Percentiles rank a stretch among this genome's conserved stretches.
These are phyloP conservation scores for Gnatocerus cornutus DNA, from an alignment of 2,888 invertebrate species.

Conservation along the genomic window DNA sequence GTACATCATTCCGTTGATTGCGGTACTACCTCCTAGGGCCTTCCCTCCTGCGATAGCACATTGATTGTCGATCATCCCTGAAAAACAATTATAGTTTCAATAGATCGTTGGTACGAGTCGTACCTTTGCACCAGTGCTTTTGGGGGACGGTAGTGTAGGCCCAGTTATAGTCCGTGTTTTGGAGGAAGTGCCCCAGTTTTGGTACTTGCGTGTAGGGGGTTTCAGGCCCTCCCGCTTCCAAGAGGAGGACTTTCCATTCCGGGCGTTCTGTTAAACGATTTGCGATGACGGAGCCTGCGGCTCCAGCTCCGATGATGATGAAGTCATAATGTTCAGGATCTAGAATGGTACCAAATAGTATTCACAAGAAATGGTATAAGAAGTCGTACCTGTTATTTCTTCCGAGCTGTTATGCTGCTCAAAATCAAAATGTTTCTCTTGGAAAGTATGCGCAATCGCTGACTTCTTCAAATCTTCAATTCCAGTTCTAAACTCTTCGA, in stretches of 20 bases:
- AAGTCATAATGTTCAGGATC: slow-evolving; percentile 67
- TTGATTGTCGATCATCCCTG: slow-evolving; percentile 56
- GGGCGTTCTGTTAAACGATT: slow-evolving; percentile 71
- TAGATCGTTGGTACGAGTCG: no score
- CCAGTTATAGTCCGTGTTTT: slow-evolving; percentile 74
- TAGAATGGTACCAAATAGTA: slow-evolving; percentile 35
- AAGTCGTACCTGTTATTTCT: slow-evolving; percentile 55
- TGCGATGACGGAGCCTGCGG: slow-evolving; percentile 72
- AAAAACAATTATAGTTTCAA: slow-evolving; percentile 10
- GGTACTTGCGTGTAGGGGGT: slow-evolving; percentile 71
- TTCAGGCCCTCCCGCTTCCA: slow-evolving; percentile 74
- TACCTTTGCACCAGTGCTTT: slow-evolving; percentile 71
- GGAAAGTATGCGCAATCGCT: slow-evolving; percentile 53
- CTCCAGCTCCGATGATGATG: slow-evolving; percentile 71
- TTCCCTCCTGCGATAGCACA: slow-evolving; percentile 73
- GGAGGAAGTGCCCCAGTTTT: slow-evolving; percentile 66
- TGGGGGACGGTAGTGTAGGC: slow-evolving; percentile 74
- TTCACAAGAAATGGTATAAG: neutral
- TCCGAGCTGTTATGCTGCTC: slow-evolving; percentile 58
- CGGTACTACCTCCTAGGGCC: slow-evolving; percentile 86
- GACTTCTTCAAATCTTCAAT: slow-evolving; percentile 60
- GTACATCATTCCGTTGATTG: slow-evolving; percentile 87
- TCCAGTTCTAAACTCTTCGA: slow-evolving; percentile 62
- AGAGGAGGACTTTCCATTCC: slow-evolving; percentile 70
- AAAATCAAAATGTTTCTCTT: slow-evolving; percentile 57